These are phyloP conservation scores for Blastobasis adustella DNA, from an alignment of 2,888 invertebrate species.

Conservation along the genomic window DNA sequence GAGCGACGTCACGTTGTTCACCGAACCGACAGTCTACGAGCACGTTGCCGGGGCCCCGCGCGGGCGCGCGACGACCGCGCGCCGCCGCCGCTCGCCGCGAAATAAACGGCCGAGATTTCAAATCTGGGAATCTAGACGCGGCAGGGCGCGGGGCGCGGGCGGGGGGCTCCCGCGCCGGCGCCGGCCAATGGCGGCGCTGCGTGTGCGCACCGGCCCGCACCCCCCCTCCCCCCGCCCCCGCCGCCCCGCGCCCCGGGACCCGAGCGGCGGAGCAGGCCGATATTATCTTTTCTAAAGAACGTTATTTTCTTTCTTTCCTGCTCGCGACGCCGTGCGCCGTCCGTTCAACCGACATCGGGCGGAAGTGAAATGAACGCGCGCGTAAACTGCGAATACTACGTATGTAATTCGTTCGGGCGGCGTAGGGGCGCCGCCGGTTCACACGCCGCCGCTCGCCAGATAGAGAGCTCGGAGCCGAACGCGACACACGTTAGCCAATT, in stretches of 20 bases:
- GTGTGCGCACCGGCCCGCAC: conserved; percentile 52
- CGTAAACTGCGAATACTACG: conserved; percentile 41
- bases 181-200: conserved; percentile 46
- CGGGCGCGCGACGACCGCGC: conserved; percentile 40
- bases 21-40: conserved; percentile 54
- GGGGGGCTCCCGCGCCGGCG: conserved; percentile 24
- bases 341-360: conserved; percentile 69
- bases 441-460: no score
- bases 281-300: conserved; percentile 68
- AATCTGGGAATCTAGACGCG: conserved; percentile 70
- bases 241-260: conserved; percentile 8
- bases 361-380: conserved; percentile 70
- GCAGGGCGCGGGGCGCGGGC: conserved; percentile 53
- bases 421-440: no score
- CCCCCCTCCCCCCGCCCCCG: conserved; percentile 22
- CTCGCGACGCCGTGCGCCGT: conserved; percentile 32
- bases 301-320: conserved; percentile 70
- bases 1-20: conserved; percentile 62
- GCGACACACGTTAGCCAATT: neutral
- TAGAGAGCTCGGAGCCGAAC: neutral
- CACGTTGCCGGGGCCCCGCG: conserved; percentile 56
- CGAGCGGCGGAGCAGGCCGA: conserved; percentile 24
- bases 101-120: conserved; percentile 76
- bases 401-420: no score
- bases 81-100: conserved; percentile 56